Evolutionary conservation across 2,888 invertebrate species (phyloP), one percentile per base, ranked within the genome.

Genomic region (Spicauda simplicius): DNA sequence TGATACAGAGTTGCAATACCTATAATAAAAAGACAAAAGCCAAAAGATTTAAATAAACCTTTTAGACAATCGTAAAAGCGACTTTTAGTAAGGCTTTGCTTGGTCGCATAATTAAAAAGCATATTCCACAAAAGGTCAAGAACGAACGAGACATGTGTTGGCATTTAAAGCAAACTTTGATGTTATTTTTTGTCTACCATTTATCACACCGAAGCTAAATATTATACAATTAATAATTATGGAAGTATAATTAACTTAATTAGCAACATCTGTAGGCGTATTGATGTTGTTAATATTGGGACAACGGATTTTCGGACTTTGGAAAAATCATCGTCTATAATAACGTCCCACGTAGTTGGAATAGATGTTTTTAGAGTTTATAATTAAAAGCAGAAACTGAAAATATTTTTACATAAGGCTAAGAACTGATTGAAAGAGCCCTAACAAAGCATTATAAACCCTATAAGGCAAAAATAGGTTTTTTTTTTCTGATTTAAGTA

Each of bases 81-180:
- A 55, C 53, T 66, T 65, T 54, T 45, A 59, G 65, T 64, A 30
- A 59, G 58, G 59, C 52, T 66, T 66, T 58, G 55, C 60, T 55
- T 67, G 61, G 52, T 67, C 61, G 67, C 52, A 64, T 65, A 70
- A 72, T 72, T 72, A 70, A 69, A 71, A 61, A 67, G 67, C 56
- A 56, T 67, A 62, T 57, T 56, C 57, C 16, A 62, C 64, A 50
- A 72, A 74, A 74, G 72, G 74, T 74, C 74, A 74, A 72, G 74
- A 71, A 57, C 72, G 64, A 58, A 65, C 68, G 54, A 67, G 66
- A 67, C 68, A 68, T 68, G 68, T 64, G 68, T 45, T 74, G 74
- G 65, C 73, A 70, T 72, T 72, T 73, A 70, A 69, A 14, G 61
- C 68, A 63, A 64, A 64, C 66, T 69, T 68, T 62, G 66, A 41